A percentile compares a stretch with the other conserved stretches of the same genome.
phyloP scores from a whole-genome alignment of 1,140 invertebrate species.

The Philotrypesis tridentata region DNA sequence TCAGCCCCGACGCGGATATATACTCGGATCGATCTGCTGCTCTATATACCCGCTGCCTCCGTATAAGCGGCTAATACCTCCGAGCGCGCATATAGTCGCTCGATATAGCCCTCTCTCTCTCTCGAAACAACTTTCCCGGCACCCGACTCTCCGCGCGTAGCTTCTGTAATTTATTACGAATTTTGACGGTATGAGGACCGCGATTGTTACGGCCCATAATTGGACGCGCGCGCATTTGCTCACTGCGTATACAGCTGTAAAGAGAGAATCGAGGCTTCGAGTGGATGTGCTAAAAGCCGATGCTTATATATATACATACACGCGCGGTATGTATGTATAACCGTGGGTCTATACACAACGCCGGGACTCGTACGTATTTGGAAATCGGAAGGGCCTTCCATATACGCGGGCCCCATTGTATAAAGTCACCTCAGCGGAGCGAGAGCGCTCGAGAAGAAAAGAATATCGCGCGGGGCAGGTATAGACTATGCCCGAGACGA shows the following conservation, averaged over 20 bases:
- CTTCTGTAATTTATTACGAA: neutral
- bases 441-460: neutral
- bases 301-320: neutral
- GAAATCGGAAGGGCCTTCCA: neutral
- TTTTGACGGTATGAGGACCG: conserved; percentile 11
- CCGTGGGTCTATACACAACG: too few relatives aligned
- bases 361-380: neutral
- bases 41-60: too few relatives aligned
- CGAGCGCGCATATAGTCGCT: too few relatives aligned
- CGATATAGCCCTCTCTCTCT: too few relatives aligned
- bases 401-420: neutral
- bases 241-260: conserved; percentile 2
- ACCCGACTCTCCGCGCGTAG: neutral
- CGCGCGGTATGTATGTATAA: neutral
- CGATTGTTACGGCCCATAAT: conserved; percentile 59
- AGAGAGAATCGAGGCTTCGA: neutral
- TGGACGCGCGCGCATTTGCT: conserved; percentile 56
- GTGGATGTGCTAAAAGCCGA: conserved; percentile 13
- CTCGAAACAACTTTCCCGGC: too few relatives aligned
- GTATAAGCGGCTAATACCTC: neutral
- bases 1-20: neutral
- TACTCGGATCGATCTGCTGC: neutral
- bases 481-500: neutral
- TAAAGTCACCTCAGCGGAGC: neutral
- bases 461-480: conserved; percentile 2